These are phyloP conservation scores for Jacana jacana DNA, from an alignment of 2,113 vertebrate species.

Conservation along the genomic window DNA sequence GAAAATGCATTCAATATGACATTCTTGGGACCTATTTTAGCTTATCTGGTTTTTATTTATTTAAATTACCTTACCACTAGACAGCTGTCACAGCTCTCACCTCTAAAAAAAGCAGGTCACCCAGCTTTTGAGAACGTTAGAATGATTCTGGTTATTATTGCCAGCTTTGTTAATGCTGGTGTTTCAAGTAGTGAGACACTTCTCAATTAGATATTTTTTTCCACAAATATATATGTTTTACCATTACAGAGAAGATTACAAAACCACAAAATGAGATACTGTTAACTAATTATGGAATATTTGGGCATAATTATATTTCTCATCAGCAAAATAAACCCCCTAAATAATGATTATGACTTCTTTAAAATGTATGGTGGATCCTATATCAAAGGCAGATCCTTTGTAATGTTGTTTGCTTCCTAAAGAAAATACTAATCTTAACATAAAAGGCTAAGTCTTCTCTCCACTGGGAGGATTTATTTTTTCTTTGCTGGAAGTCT, in stretches of 20 bases:
- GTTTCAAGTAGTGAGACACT: background rate
- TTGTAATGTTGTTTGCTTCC: background rate
- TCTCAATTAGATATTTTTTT: background rate
- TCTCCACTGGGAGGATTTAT: background rate
- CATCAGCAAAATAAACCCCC: background rate
- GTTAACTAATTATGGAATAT: background rate
- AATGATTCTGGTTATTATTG: background rate
- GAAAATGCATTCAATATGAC: background rate
- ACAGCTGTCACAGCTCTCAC: background rate
- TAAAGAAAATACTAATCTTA: background rate
- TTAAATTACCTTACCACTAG: background rate
- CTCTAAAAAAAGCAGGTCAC: background rate
- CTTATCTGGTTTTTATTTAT: background rate
- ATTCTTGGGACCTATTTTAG: background rate
- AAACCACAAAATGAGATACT: background rate
- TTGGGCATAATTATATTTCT: slow-evolving; percentile 19
- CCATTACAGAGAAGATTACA: background rate
- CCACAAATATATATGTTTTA: background rate
- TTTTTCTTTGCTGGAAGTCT: slow-evolving; percentile 8
- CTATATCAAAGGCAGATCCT: background rate
- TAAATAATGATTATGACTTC: background rate
- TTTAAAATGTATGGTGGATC: slow-evolving; percentile 8
- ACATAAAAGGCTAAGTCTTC: background rate
- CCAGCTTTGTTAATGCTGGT: background rate
- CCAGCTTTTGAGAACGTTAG: background rate